Evolutionary conservation across 2,797 vertebrate species (phyloP).

Genomic region (Galago senegalensis): DNA sequence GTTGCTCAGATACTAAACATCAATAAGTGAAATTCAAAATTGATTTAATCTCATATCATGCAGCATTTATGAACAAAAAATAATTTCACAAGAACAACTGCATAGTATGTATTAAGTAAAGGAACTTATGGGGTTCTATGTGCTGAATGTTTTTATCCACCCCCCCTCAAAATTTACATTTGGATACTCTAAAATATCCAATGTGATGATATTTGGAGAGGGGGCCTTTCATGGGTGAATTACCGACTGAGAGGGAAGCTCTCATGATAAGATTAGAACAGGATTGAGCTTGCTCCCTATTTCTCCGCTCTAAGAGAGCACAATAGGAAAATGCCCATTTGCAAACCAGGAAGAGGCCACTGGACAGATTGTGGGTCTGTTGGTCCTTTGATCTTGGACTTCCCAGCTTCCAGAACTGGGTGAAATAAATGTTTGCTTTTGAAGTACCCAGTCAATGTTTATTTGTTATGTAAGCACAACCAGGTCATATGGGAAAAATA

Average conservation of each 20-base stretch:
- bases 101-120: not conserved
- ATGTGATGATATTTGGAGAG: not conserved
- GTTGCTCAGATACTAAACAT: slow-evolving; percentile 17
- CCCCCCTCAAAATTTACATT: not conserved
- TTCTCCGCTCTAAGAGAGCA: too few species aligned
- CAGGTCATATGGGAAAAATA: not conserved
- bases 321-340: not conserved
- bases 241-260: not conserved
- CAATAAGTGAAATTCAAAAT: not conserved
- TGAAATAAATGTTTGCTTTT: not conserved
- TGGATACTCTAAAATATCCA: not conserved
- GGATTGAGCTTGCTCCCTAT: not conserved
- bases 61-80: not conserved
- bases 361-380: not conserved
- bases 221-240: not conserved
- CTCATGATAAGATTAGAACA: not conserved
- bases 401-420: not conserved
- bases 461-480: not conserved
- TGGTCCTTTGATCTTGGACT: not conserved
- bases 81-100: not conserved
- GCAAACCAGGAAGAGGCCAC: accelerated
- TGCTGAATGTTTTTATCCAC: not conserved
- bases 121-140: not conserved
- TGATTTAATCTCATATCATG: not conserved
- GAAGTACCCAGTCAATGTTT: not conserved